Evolutionary conservation across 2,797 vertebrate genomes (phyloP).

Genomic region (Pterois miles): DNA sequence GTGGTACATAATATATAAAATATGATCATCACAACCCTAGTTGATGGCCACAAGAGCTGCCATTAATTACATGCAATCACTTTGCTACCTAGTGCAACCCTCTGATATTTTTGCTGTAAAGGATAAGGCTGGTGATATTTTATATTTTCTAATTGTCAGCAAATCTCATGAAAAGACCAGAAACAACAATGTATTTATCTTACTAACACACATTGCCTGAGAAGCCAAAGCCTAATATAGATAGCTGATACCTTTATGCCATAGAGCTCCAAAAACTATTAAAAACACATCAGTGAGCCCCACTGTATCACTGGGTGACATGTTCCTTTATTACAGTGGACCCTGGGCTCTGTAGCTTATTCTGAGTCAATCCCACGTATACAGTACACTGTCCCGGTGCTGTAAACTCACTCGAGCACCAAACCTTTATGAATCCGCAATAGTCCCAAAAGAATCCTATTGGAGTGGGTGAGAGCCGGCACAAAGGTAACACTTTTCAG

Average conservation of each 20-base stretch:
- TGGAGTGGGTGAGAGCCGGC: background rate
- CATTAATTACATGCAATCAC: background rate
- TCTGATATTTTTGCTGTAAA: background rate
- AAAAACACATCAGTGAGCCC: background rate
- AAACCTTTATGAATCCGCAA: background rate
- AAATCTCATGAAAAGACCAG: background rate
- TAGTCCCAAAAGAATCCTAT: background rate
- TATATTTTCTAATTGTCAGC: background rate
- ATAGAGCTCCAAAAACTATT: background rate
- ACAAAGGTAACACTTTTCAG: too few species aligned
- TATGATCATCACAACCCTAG: background rate
- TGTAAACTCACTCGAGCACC: background rate
- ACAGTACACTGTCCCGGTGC: background rate
- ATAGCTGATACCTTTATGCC: background rate
- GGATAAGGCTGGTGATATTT: background rate
- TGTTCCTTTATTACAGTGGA: background rate
- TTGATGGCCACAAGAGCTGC: background rate
- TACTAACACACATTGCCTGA: background rate
- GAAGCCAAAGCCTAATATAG: background rate
- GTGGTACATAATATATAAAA: background rate
- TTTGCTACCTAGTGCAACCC: background rate
- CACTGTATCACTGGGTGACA: background rate
- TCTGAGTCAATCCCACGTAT: background rate
- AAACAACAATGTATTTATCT: background rate
- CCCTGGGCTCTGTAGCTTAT: background rate